Conservation (phyloP, 2,113 vertebrate genomes). For the Myiagra hebetior region DNA sequence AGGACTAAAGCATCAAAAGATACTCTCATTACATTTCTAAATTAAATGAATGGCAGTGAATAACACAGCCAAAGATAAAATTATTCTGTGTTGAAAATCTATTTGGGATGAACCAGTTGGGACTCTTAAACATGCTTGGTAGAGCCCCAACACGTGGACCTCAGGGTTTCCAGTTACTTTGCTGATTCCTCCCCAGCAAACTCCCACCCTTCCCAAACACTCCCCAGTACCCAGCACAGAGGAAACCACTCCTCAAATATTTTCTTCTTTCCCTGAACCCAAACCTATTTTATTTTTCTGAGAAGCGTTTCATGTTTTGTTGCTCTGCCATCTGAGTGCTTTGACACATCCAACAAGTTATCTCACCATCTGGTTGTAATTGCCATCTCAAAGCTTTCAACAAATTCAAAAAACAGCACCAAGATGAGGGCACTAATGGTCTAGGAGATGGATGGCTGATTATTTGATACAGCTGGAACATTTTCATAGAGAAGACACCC, state of each 20-base stretch:
- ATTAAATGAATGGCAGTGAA: neutral
- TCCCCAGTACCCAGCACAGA: accelerated
- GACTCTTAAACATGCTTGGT: neutral
- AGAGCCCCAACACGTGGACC: neutral
- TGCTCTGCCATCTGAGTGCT: neutral
- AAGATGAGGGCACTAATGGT: neutral
- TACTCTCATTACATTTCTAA: neutral
- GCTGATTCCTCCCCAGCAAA: neutral
- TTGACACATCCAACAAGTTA: accelerated
- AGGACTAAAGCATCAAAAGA: neutral
- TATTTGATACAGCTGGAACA: neutral
- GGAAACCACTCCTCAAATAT: neutral
- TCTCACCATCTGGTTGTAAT: constrained; percentile 34
- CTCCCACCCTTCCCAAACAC: neutral
- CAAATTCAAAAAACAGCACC: neutral
- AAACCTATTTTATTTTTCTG: neutral
- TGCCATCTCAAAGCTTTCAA: neutral
- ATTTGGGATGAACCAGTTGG: neutral
- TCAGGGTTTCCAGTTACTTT: neutral
- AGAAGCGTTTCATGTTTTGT: neutral
- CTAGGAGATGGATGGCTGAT: neutral
- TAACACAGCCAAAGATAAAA: neutral
- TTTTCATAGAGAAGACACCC: neutral
- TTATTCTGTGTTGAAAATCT: neutral
- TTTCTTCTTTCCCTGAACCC: neutral